Conservation (phyloP, 2,797 vertebrate genomes). For the Morus bassanus region DNA sequence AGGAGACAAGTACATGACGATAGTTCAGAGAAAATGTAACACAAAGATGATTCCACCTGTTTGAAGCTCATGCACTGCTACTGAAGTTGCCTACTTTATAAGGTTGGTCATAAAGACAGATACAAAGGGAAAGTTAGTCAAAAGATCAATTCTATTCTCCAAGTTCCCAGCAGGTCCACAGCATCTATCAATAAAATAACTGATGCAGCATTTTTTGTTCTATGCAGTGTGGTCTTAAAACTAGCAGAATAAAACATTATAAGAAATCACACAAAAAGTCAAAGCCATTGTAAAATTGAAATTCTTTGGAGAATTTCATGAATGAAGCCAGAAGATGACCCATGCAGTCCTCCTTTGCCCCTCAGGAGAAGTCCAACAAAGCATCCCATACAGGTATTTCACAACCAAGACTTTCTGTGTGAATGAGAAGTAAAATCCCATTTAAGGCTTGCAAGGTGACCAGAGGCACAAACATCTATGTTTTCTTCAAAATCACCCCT, state of each 20-base stretch:
- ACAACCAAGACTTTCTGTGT: background rate
- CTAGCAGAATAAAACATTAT: background rate
- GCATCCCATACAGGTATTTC: background rate
- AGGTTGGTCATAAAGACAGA: background rate
- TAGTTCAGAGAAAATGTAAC: background rate
- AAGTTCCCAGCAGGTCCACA: background rate
- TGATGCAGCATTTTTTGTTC: background rate
- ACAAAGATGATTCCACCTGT: background rate
- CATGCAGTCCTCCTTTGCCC: background rate
- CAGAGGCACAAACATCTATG: background rate
- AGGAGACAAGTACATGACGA: background rate
- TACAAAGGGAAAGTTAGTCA: conserved; percentile 14
- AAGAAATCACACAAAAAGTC: background rate
- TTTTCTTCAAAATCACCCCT: background rate
- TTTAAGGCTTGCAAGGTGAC: background rate
- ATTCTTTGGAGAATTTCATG: background rate
- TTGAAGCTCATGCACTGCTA: background rate
- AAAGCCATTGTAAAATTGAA: background rate
- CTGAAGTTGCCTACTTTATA: background rate
- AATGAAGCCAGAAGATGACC: background rate
- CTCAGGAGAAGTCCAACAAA: background rate
- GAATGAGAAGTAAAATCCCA: background rate
- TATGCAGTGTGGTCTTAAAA: background rate
- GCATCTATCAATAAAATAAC: conserved; percentile 31
- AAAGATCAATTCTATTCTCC: conserved; percentile 26